Conservation (phyloP, 2,888 invertebrate species). For the Teleogryllus oceanicus region DNA sequence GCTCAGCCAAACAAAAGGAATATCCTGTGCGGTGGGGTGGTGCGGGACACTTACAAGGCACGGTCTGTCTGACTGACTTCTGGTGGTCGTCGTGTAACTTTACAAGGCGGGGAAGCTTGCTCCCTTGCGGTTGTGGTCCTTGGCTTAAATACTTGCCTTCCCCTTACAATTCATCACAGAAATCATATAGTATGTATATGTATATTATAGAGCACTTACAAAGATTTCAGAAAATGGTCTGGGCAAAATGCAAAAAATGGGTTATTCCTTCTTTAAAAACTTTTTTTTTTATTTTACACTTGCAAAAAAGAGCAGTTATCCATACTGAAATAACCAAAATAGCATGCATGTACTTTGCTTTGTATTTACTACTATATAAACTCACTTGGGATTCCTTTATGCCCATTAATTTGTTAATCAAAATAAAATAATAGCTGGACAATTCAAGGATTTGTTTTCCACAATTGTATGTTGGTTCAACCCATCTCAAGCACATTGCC, state of each 20-base stretch:
- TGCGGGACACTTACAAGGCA: slow-evolving; percentile 37
- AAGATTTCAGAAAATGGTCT: slow-evolving; percentile 19
- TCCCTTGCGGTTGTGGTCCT: slow-evolving; percentile 21
- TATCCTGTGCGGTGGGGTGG: neutral
- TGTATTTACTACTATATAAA: slow-evolving; percentile 18
- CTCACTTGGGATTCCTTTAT: slow-evolving; percentile 4
- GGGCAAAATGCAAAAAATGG: slow-evolving; percentile 31
- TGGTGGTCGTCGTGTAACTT: slow-evolving; percentile 30
- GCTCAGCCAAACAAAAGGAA: slow-evolving; percentile 23
- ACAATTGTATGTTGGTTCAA: neutral
- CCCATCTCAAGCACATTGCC: slow-evolving; percentile 10
- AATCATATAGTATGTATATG: slow-evolving; percentile 32
- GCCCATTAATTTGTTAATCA: neutral
- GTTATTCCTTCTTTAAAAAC: slow-evolving; percentile 3
- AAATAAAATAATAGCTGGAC: neutral
- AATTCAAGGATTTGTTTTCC: neutral
- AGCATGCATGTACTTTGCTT: slow-evolving; percentile 18
- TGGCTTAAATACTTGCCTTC: slow-evolving; percentile 4
- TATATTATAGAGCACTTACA: slow-evolving; percentile 18
- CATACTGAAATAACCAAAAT: slow-evolving; percentile 12
- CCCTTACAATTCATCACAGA: slow-evolving; percentile 35
- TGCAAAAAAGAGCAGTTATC: slow-evolving; percentile 25
- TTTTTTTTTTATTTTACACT: neutral
- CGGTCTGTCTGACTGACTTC: slow-evolving; percentile 35
- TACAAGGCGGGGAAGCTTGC: slow-evolving; percentile 34